These are phyloP conservation scores for Diabrotica undecimpunctata DNA, from an alignment of 1,140 invertebrate genomes.

Conservation along the genomic window DNA sequence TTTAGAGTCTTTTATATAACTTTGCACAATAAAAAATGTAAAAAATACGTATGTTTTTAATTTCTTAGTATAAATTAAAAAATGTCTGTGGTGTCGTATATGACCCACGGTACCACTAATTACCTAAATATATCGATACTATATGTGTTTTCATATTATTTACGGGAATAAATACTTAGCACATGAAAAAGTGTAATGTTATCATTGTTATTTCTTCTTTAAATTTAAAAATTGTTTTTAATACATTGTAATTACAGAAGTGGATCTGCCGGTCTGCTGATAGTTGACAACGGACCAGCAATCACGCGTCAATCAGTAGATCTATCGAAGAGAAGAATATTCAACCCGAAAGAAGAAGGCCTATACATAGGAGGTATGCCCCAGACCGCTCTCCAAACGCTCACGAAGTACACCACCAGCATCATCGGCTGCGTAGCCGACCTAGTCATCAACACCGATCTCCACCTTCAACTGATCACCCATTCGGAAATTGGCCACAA, in stretches of 20 bases:
- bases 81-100: too few species aligned
- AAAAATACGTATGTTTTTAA: too few species aligned
- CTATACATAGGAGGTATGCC: conserved; percentile 82
- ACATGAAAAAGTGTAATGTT: too few species aligned
- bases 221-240: background rate
- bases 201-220: too few species aligned
- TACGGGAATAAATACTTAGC: too few species aligned
- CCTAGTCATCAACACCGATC: conserved; percentile 74
- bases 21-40: too few species aligned
- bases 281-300: conserved; percentile 78
- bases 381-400: conserved; percentile 61
- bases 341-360: conserved; percentile 70
- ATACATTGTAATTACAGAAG: conserved; percentile 59
- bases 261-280: conserved; percentile 77
- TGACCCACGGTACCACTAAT: too few species aligned
- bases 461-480: conserved; percentile 48
- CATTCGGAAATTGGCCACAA: conserved; percentile 40
- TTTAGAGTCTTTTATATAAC: too few species aligned
- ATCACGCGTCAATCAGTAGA: conserved; percentile 77
- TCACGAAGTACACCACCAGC: conserved; percentile 61
- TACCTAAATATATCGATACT: too few species aligned
- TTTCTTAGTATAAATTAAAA: too few species aligned
- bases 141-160: too few species aligned
- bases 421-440: conserved; percentile 78
- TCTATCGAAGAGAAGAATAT: conserved; percentile 77